phyloP scores from a whole-genome alignment of 2,888 invertebrate species.

The Trissoscelio sp. region DNA sequence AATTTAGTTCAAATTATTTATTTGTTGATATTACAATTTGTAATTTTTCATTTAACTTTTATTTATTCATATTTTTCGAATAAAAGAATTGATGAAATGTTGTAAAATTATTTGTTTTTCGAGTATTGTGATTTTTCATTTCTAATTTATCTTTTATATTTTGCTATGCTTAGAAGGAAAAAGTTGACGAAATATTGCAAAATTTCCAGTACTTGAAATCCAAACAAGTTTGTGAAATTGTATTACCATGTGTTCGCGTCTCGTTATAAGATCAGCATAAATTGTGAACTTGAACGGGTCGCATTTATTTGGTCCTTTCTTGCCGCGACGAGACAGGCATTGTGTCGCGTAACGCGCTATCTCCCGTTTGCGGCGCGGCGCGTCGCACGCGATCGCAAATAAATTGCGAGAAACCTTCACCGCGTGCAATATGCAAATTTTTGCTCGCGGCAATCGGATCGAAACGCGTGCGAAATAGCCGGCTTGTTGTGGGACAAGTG shows the following conservation, averaged over 20 bases:
- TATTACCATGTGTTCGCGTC: neutral
- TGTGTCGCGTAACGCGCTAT: constrained; percentile 52
- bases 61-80: too few relatives aligned
- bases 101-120: too few relatives aligned
- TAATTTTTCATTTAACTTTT: too few relatives aligned
- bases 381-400: constrained; percentile 44
- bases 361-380: neutral
- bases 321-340: constrained; percentile 28
- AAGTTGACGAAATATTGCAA: too few relatives aligned
- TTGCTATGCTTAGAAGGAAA: too few relatives aligned
- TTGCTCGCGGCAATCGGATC: constrained; percentile 41
- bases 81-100: too few relatives aligned
- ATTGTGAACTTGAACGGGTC: constrained; percentile 31
- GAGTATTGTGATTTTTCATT: too few relatives aligned
- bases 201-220: too few relatives aligned
- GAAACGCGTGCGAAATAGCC: constrained; percentile 17
- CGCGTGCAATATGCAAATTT: constrained; percentile 51
- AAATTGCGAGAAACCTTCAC: constrained; percentile 54
- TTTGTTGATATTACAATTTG: too few relatives aligned
- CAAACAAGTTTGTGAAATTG: constrained; percentile 21
- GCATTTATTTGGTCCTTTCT: constrained; percentile 34
- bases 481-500: constrained; percentile 48
- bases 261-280: constrained; percentile 41
- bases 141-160: too few relatives aligned
- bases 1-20: too few relatives aligned